Base-by-base conservation (phyloP, 2,113 vertebrate species). In the Monopterus albus region DNA sequence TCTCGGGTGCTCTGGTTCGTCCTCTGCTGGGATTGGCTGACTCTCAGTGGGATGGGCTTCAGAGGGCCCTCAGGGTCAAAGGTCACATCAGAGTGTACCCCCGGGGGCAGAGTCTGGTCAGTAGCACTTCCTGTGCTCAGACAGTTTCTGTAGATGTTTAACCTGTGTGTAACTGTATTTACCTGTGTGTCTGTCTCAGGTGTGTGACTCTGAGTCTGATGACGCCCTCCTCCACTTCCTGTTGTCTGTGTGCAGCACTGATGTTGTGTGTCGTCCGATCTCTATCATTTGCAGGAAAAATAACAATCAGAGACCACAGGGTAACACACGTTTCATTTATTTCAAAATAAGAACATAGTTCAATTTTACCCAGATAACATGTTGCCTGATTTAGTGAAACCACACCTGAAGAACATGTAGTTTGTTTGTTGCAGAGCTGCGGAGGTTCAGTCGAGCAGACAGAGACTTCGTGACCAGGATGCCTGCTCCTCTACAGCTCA, bases 21-120 rank as follows among this genome's bases (percentile, higher is more conserved):
- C 61, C 81, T 57, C 33, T 95, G 67, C 87, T 96, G 83, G 84
- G 88, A 62, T 71, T 96, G 75, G 88, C 72, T 21, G 61, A 51
- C 5, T 61, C n/a, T 0, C 90, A 95, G 66, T 96, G 96, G 95
- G 95, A 93, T 89, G 90, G 92, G 64, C 82, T 96, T 60, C 93
- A 95, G 89, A 86, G 80, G 20, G 90, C 85, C 0, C 72, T 96
- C 67, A 89, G 84, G 81, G 87, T 89, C 72, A 92, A 87, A 78
- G 95, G 95, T 86, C 89, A 87, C 0, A 18, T 96, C 35, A 82
- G 18, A 35, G 64, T 95, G 21, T 90, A 88, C 40, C 85, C 92
- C 0, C 80, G 86, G 2, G 94, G 94, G 28, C 83, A 73, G 65
- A 86, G 52, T 70, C 35, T 80, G 87, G 93, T 87, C 73, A 91